Conservation (phyloP, 2,797 vertebrate genomes). For the Bryconaethiops microstoma region DNA sequence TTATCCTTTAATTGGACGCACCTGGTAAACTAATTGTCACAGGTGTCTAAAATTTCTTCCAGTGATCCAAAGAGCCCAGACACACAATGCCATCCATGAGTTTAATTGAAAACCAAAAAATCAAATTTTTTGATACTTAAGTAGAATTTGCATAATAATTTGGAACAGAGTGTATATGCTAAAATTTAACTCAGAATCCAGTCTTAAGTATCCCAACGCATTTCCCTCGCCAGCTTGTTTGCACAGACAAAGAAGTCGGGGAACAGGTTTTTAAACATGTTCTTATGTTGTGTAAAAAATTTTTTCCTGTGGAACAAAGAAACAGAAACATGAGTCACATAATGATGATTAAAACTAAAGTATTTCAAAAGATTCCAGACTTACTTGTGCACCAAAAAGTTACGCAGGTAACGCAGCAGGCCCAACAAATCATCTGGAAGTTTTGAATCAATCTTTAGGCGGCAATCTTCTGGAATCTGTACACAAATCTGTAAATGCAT, state of each 20-base stretch:
- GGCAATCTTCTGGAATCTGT: no score
- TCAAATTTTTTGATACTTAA: no score
- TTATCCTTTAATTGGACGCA: no score
- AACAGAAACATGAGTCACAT: neutral
- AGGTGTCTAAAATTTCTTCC: no score
- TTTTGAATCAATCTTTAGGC: no score
- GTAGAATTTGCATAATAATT: no score
- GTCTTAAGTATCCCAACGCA: neutral
- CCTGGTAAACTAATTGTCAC: no score
- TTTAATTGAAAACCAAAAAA: no score
- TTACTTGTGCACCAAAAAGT: constrained; percentile 22
- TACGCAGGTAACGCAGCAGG: constrained; percentile 26
- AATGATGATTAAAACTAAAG: neutral
- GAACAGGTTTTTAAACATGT: neutral
- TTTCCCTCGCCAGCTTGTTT: constrained; percentile 17
- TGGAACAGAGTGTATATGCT: no score
- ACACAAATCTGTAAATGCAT: neutral
- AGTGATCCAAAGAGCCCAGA: no score
- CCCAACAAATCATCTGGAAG: constrained; percentile 10
- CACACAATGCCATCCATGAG: no score
- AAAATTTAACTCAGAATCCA: neutral
- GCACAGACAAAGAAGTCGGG: constrained; percentile 37
- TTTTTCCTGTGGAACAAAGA: constrained; percentile 23
- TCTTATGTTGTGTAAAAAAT: neutral
- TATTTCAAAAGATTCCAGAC: neutral